Evolutionary conservation across 2,888 invertebrate genomes (phyloP).

Genomic region (Cynaeus angustus): DNA sequence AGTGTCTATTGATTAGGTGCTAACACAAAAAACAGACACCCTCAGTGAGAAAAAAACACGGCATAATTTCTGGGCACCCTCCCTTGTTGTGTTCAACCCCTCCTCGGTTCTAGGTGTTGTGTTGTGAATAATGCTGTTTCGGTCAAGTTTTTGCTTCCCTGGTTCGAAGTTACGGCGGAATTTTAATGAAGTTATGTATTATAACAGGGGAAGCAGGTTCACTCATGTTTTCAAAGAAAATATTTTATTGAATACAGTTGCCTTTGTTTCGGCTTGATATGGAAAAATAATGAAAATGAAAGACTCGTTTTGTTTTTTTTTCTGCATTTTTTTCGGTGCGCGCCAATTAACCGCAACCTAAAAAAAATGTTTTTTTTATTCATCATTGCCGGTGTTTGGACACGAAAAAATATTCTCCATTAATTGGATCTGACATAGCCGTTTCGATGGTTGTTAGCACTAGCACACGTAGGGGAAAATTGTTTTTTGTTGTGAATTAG

Average conservation of each 20-base stretch:
- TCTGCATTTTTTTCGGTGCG: no score
- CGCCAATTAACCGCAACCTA: constrained; percentile 1
- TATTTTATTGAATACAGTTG: constrained; percentile 29
- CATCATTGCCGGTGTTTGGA: neutral
- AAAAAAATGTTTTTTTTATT: neutral
- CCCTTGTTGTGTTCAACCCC: constrained; percentile 37
- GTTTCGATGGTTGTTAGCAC: no score
- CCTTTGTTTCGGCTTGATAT: constrained; percentile 6
- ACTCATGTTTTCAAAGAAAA: constrained; percentile 38
- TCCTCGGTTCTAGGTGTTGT: constrained; percentile 35
- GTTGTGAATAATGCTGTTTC: constrained; percentile 45
- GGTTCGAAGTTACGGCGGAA: constrained; percentile 35
- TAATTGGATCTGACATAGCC: constrained; percentile 10
- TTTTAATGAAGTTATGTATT: constrained; percentile 48
- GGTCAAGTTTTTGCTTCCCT: constrained; percentile 47
- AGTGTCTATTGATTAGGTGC: constrained; percentile 49
- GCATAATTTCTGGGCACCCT: constrained; percentile 43
- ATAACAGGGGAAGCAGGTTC: constrained; percentile 30
- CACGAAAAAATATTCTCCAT: neutral
- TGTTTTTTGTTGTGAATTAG: no score
- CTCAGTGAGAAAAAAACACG: constrained; percentile 38
- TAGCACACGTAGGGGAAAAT: no score
- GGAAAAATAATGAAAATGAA: constrained; percentile 14
- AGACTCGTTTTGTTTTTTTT: neutral
- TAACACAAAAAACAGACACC: constrained; percentile 49